Percentiles rank a stretch among this genome's conserved stretches.
Conservation (phyloP, 2,888 invertebrate species). For the Andrena trimmerana region DNA sequence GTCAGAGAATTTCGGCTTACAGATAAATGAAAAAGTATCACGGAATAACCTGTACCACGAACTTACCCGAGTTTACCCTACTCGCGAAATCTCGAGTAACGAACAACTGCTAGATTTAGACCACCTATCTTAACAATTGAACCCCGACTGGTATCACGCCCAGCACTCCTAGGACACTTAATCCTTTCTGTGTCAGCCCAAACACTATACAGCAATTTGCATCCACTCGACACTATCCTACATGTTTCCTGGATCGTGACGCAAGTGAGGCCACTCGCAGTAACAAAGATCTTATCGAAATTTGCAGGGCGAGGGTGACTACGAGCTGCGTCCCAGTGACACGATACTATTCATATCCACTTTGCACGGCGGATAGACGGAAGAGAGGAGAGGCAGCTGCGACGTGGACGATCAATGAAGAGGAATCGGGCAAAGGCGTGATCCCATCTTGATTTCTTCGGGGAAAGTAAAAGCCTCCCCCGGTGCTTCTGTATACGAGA, state of each 20-base stretch:
- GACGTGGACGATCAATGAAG: conserved; percentile 14
- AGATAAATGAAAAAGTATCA: too few species aligned
- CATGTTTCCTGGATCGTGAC: too few species aligned
- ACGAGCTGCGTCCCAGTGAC: conserved; percentile 89
- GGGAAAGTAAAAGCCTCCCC: conserved; percentile 3
- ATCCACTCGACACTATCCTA: too few species aligned
- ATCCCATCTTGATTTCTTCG: neutral
- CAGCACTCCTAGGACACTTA: too few species aligned
- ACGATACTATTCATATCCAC: conserved; percentile 94
- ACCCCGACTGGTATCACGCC: neutral
- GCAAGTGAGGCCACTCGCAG: too few species aligned
- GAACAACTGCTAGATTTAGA: neutral
- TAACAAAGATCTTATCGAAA: conserved; percentile 4
- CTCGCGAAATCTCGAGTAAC: neutral
- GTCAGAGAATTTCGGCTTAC: too few species aligned
- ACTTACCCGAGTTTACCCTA: too few species aligned
- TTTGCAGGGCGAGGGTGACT: conserved; percentile 89
- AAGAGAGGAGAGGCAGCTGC: neutral
- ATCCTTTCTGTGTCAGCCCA: too few species aligned
- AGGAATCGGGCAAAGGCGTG: conserved; percentile 9
- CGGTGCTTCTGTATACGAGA: conserved; percentile 4
- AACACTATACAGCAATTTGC: too few species aligned
- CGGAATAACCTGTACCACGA: too few species aligned
- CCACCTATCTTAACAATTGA: neutral
- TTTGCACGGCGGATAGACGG: conserved; percentile 91